Evolutionary conservation across 2,888 invertebrate species (phyloP), one percentile per base, ranked within the genome.

Genomic region (Heteromurus nitidus): DNA sequence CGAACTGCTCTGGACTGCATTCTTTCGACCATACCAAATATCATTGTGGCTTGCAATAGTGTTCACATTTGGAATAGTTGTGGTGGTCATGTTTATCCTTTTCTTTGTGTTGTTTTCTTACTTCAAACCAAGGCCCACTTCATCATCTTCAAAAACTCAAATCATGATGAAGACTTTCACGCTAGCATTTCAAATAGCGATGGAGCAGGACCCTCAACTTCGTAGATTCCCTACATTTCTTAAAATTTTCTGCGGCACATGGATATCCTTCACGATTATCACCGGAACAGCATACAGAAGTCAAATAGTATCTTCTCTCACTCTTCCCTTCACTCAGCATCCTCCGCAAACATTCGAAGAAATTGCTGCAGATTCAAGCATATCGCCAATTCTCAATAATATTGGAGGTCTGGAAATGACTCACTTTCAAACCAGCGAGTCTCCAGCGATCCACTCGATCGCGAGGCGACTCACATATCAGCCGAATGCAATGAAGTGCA

Each of bases 241-340:
- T n/a, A 36, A 22, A 22, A 9, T 18, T 3, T 7, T 65, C 22
- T 2, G 22, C 22, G 30, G 26, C 7, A 9, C 20, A 1, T 65
- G 65, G 65, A 20, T 65, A 3, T 13, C 20, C 42, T 42, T 65
- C 11, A 65, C 24, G 1, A 65, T 65, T 22, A 22, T 65, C 11
- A 22, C 65, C 3, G 65, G 65, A 22, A 42, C 65, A 13, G 31
- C n/a, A 5, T 65, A 65, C 24, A 36, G n/a, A 36, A 20, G 42
- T 28, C 26, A 42, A 3, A 5, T 65, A 13, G 44, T 31, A 2
- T 65, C 65, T 11, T 65, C n/a, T 31, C 65, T 65, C 16, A 65
- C 65, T 9, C 42, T 65, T 11, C 65, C 65, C 22, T 13, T n/a
- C 2, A 20, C n/a, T 11, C n/a, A 36, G 13, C 13, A 42, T 3